Evolutionary conservation across 2,888 invertebrate species (phyloP), one percentile per base, ranked within the genome.

Genomic region (Trissonchulus sp.): DNA sequence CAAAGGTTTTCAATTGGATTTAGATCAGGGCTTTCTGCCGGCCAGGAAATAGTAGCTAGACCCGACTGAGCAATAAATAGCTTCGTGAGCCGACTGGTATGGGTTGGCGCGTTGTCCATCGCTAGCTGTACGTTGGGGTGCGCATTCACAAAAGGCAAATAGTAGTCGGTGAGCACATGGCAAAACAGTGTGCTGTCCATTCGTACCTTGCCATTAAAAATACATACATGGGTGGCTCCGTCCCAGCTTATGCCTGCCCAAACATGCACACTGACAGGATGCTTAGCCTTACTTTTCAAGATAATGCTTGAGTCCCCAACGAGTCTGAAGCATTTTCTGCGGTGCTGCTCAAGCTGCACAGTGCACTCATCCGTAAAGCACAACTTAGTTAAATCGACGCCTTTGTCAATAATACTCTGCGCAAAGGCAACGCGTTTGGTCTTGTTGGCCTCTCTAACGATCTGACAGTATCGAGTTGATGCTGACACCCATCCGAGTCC

Each of bases 1-100:
- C 71, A 69, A 3, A 69, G 8, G 28, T 8, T 35, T 35, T 69
- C 71, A 35, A 69, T 69, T 15, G 71, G 71, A 28, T 69, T 69
- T 30, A 69, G 8, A 69, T 69, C 71, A 18, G 71, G 71, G n/a
- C 37, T 35, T 69, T 69, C 71, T 18, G 71, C 8, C 28, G 71
- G 71, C 71, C 33, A 65, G 30, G 8, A 15, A 18, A 65, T 34
- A 28, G 8, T 28, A 15, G 8, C 34, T 31, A 28, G 8, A 8
- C 65, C 34, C 15, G 8, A 15, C 8, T 28, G 30, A 15, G 3
- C 8, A 15, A 65, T 8, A 28, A 31, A 65, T 18, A 28, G 8
- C 34, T 65, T 8, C 8, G 65, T 65, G 3, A 65, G 15, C 15
- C 65, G 8, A 65, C 65, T 65, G 3, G 8, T 34, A 28, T 65